phyloP scores from a whole-genome alignment of 2,113 vertebrate genomes.

The Semicossyphus pulcher region DNA sequence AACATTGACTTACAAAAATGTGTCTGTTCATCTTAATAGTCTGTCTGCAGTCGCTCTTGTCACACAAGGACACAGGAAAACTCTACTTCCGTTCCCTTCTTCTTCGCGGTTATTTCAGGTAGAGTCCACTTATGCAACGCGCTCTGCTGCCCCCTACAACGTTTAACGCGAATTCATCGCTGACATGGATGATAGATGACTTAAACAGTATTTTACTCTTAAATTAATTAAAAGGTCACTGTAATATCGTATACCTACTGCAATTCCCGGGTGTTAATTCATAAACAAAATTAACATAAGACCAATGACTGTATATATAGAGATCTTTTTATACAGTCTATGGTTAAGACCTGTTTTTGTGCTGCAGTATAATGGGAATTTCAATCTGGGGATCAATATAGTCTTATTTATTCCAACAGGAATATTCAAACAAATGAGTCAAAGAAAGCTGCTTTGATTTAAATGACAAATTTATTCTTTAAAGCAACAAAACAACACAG shows the following conservation, averaged over 20 bases:
- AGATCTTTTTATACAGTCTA: no score
- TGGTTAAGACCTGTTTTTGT: no score
- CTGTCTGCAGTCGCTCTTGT: not conserved
- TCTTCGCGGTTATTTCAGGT: accelerated
- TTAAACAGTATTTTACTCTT: not conserved
- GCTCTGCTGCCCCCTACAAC: constrained; percentile 24
- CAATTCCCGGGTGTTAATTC: no score
- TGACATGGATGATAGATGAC: not conserved
- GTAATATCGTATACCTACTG: no score
- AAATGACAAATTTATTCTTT: constrained; percentile 41
- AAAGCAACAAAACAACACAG: constrained; percentile 44
- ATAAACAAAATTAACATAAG: no score
- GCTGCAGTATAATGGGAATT: no score
- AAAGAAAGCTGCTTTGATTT: not conserved
- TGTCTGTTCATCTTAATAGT: constrained; percentile 59
- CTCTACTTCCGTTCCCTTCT: constrained; percentile 48
- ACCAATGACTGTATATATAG: no score
- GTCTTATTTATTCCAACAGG: no score
- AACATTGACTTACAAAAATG: constrained; percentile 53
- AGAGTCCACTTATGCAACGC: no score
- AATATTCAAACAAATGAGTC: no score
- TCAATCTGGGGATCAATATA: no score
- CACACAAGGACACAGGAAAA: constrained; percentile 68
- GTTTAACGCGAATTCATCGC: not conserved
- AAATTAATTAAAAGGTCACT: not conserved